A percentile compares a stretch with the other conserved stretches of the same genome.
These are phyloP conservation scores for Lipophrys pholis DNA, from an alignment of 2,113 vertebrate species.

Conservation along the genomic window DNA sequence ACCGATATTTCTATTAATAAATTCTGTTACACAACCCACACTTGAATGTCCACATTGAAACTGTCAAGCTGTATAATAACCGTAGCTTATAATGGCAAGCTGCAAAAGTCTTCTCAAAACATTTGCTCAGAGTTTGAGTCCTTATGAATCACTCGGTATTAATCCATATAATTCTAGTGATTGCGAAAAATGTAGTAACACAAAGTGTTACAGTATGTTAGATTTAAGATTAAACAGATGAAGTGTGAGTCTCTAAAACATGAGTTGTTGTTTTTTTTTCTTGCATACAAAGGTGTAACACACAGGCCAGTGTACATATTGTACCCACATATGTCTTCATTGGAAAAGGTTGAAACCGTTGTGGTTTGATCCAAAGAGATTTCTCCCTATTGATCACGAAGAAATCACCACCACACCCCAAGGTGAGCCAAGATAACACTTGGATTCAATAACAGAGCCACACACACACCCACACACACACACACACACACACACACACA, in stretches of 20 bases:
- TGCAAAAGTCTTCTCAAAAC: too few species aligned
- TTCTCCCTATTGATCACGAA: constrained; percentile 70
- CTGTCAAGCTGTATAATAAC: too few species aligned
- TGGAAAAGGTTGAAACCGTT: constrained; percentile 27
- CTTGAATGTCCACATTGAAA: not conserved
- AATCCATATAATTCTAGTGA: too few species aligned
- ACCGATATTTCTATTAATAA: too few species aligned
- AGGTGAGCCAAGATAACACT: constrained; percentile 63
- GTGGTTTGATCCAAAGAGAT: constrained; percentile 48
- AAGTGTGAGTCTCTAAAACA: not conserved
- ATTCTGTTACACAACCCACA: not conserved
- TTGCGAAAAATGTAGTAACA: too few species aligned
- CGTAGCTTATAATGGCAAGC: too few species aligned
- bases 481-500: constrained; percentile 14
- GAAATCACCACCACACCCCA: constrained; percentile 50
- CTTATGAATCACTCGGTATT: too few species aligned
- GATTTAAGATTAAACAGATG: not conserved
- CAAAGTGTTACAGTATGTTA: not conserved
- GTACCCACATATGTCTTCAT: constrained; percentile 17
- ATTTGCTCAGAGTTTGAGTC: too few species aligned
- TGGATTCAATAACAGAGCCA: constrained; percentile 54
- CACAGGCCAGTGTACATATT: constrained; percentile 6
- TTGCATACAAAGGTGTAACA: constrained; percentile 6
- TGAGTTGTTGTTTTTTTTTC: constrained; percentile 4
- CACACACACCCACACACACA: constrained; percentile 30